Evolutionary conservation across 2,888 invertebrate species (phyloP).

Genomic region (Augiades crinisus): DNA sequence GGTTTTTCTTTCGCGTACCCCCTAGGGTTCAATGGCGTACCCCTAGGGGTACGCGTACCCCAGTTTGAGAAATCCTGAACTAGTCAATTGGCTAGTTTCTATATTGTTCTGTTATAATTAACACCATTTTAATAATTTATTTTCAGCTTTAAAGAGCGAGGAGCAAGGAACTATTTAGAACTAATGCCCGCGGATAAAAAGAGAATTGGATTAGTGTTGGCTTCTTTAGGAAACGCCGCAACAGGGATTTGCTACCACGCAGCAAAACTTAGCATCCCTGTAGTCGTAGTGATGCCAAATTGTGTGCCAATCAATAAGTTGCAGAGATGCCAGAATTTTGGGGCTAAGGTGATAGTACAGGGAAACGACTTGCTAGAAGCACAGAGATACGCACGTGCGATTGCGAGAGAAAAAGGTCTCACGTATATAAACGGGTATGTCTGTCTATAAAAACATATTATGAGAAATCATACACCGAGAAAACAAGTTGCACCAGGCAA

Average conservation of each 20-base stretch:
- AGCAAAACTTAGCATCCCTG: slow-evolving; percentile 78
- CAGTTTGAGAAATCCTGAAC: too few species aligned
- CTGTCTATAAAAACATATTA: not conserved
- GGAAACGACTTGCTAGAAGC: slow-evolving; percentile 83
- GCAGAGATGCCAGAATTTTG: slow-evolving; percentile 82
- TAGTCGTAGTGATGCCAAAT: slow-evolving; percentile 86
- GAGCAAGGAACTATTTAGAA: slow-evolving; percentile 83
- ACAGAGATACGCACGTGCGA: slow-evolving; percentile 80
- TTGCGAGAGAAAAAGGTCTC: slow-evolving; percentile 81
- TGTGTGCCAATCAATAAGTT: slow-evolving; percentile 85
- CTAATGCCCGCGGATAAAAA: slow-evolving; percentile 80
- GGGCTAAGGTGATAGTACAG: slow-evolving; percentile 84
- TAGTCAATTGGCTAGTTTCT: too few species aligned
- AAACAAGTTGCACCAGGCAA: too few species aligned
- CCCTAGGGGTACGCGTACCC: too few species aligned
- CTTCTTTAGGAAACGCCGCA: slow-evolving; percentile 88
- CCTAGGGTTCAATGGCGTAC: too few species aligned
- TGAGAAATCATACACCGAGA: too few species aligned
- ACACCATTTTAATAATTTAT: not conserved
- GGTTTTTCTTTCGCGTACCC: too few species aligned
- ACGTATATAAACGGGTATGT: slow-evolving; percentile 85
- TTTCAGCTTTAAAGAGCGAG: slow-evolving; percentile 87
- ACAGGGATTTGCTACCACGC: slow-evolving; percentile 85
- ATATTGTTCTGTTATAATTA: not conserved
- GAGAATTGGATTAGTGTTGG: slow-evolving; percentile 83